Evolutionary conservation across 2,113 vertebrate species (phyloP).

Genomic region (Prochilodus magdalenae): DNA sequence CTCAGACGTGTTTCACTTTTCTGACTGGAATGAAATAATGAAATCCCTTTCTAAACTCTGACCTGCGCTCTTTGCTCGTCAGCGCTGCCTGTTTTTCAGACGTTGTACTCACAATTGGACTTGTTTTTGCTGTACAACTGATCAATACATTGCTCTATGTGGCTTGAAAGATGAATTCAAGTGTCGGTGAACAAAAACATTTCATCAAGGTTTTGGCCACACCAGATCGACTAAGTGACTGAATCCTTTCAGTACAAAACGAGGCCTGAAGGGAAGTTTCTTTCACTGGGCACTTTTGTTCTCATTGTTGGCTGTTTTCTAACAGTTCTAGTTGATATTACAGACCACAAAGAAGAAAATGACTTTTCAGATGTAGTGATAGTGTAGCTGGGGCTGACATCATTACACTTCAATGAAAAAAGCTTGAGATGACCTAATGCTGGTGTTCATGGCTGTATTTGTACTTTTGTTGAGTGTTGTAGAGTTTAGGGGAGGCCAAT

Average conservation of each 20-base stretch:
- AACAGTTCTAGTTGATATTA: neutral
- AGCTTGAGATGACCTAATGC: too few species aligned
- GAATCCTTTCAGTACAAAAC: neutral
- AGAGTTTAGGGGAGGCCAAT: too few species aligned
- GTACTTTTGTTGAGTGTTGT: too few species aligned
- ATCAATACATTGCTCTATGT: neutral
- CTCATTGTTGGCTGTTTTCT: neutral
- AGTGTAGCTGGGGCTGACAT: too few species aligned
- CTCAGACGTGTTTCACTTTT: neutral
- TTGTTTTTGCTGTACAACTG: neutral
- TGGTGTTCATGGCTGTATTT: too few species aligned
- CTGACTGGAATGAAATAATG: neutral
- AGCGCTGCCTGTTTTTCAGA: neutral
- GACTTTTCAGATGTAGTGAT: constrained; percentile 1
- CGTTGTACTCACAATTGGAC: neutral
- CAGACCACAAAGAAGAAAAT: neutral
- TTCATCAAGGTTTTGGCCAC: neutral
- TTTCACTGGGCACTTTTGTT: neutral
- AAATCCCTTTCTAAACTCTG: neutral
- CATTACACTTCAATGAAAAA: too few species aligned
- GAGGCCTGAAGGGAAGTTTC: neutral
- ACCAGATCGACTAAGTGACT: neutral
- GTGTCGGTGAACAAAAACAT: neutral
- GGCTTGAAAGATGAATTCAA: neutral
- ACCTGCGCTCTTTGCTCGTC: neutral